These are phyloP conservation scores for Nothoprocta perdicaria DNA, from an alignment of 2,113 vertebrate genomes.

Conservation along the genomic window DNA sequence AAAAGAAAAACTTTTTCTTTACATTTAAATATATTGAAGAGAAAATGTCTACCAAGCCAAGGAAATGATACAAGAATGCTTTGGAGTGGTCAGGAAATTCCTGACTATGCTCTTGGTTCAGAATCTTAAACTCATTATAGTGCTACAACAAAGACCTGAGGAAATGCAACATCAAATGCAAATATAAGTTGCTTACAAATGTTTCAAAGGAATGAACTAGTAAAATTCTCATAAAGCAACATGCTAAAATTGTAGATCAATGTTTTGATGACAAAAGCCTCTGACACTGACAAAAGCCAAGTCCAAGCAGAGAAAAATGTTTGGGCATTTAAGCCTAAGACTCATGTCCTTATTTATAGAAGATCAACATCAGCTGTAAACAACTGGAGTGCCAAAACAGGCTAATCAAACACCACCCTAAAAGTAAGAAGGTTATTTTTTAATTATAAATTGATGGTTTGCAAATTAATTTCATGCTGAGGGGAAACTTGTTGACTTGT, in stretches of 20 bases:
- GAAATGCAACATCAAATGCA: neutral
- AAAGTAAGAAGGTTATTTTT: neutral
- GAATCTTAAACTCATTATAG: neutral
- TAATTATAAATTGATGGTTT: neutral
- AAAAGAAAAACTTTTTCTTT: neutral
- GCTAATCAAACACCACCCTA: neutral
- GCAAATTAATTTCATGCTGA: neutral
- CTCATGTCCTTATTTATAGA: neutral
- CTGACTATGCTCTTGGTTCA: neutral
- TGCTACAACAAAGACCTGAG: neutral
- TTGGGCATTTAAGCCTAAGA: neutral
- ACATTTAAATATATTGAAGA: neutral
- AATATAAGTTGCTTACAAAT: neutral
- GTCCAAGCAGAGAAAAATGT: neutral
- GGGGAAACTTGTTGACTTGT: neutral
- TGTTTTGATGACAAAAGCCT: neutral
- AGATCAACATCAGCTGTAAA: neutral
- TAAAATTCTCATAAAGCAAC: neutral
- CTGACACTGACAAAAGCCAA: neutral
- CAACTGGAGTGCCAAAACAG: neutral
- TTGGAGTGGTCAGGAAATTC: neutral
- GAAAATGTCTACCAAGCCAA: neutral
- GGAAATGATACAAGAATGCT: neutral
- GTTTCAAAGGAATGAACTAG: neutral
- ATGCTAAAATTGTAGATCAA: neutral